A percentile compares a stretch with the other conserved stretches of the same genome.
Evolutionary conservation across 2,113 vertebrate species (phyloP).

Genomic region (Neogobius melanostomus): DNA sequence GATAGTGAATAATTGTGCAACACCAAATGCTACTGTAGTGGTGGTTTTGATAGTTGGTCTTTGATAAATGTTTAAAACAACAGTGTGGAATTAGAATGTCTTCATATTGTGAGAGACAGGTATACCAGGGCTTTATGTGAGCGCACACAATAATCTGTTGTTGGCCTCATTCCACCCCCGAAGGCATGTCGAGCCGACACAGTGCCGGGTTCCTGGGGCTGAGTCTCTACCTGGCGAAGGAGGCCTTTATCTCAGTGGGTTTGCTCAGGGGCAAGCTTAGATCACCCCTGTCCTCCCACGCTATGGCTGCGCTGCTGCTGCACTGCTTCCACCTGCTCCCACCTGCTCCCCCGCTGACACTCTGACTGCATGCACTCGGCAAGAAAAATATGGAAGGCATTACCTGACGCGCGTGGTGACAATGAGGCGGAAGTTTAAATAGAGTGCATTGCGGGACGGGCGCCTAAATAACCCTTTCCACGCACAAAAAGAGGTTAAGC

Average conservation of each 20-base stretch:
- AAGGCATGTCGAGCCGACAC: constrained; percentile 24
- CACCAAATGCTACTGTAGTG: too few species aligned
- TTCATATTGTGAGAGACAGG: neutral
- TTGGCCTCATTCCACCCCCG: constrained; percentile 32
- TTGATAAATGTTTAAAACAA: neutral
- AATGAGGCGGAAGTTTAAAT: neutral
- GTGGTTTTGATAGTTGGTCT: too few species aligned
- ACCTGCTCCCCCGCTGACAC: constrained; percentile 4
- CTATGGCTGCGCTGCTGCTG: constrained; percentile 7
- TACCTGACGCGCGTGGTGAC: neutral
- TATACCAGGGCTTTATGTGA: constrained; percentile 5
- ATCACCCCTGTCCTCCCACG: constrained; percentile 13
- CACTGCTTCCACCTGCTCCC: constrained; percentile 46
- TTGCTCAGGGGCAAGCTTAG: constrained; percentile 42
- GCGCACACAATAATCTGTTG: constrained; percentile 8
- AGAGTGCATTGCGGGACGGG: too few species aligned
- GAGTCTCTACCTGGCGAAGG: constrained; percentile 43
- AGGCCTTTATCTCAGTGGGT: constrained; percentile 46
- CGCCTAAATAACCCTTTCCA: too few species aligned
- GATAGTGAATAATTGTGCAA: too few species aligned
- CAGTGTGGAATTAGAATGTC: neutral
- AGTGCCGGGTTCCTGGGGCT: constrained; percentile 17
- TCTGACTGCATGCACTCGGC: neutral
- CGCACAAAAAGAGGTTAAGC: too few species aligned
- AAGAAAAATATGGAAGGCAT: neutral